phyloP scores from a whole-genome alignment of 2,888 invertebrate genomes.

The Autographa pulchrina region DNA sequence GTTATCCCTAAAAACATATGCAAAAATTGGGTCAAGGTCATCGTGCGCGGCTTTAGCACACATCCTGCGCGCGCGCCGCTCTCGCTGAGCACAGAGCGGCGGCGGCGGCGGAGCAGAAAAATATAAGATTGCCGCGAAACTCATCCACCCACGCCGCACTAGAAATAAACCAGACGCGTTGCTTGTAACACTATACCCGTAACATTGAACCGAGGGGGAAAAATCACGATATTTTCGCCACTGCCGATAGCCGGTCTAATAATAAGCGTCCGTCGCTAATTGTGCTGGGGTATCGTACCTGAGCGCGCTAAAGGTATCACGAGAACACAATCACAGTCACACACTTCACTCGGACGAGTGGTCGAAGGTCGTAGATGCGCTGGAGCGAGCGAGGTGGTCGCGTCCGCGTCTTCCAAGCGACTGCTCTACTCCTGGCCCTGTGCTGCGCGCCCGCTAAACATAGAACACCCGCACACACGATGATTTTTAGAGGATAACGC shows the following conservation, averaged over 20 bases:
- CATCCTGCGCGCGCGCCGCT: conserved; percentile 53
- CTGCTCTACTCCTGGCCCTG: conserved; percentile 74
- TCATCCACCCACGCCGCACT: conserved; percentile 80
- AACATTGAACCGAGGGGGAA: conserved; percentile 74
- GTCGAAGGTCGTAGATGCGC: conserved; percentile 83
- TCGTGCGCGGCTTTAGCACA: conserved; percentile 58
- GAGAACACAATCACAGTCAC: conserved; percentile 86
- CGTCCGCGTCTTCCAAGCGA: conserved; percentile 87
- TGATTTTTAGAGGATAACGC: conserved; percentile 74
- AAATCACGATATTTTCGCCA: conserved; percentile 70
- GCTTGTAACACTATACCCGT: conserved; percentile 85
- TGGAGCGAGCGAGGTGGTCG: conserved; percentile 85
- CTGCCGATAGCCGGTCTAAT: conserved; percentile 64
- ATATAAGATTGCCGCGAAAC: conserved; percentile 69
- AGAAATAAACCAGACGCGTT: conserved; percentile 85
- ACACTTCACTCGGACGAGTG: conserved; percentile 87
- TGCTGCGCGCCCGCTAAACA: conserved; percentile 76
- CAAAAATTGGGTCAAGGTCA: conserved; percentile 85
- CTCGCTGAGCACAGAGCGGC: conserved; percentile 56
- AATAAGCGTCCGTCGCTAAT: conserved; percentile 64
- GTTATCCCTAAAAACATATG: conserved; percentile 58
- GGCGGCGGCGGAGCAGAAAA: conserved; percentile 61
- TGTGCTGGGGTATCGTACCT: conserved; percentile 65
- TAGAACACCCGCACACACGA: conserved; percentile 72
- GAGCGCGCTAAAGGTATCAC: conserved; percentile 70